Conservation (phyloP, 92 coral and sea anemone species). For the Plumapathes pennacea region DNA sequence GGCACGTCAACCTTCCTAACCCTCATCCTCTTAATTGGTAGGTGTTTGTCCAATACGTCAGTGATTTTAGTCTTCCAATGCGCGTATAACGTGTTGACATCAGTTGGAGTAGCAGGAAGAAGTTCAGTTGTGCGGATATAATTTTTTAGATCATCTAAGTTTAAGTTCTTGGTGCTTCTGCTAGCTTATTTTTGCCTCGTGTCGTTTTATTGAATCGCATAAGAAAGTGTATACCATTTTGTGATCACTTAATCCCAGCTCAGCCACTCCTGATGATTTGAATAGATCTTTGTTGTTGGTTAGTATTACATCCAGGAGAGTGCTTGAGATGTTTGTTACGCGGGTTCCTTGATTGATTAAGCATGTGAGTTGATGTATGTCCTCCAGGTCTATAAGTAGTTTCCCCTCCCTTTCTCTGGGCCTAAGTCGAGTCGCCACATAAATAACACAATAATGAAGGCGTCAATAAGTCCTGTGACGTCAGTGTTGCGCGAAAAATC, state of each 20-base stretch:
- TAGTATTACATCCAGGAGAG: constrained; percentile 17
- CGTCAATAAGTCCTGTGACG: too few species aligned
- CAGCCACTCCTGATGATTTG: constrained; percentile 14
- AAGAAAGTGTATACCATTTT: constrained; percentile 2
- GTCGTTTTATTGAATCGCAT: not conserved
- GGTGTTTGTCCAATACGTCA: too few species aligned
- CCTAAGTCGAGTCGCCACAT: too few species aligned
- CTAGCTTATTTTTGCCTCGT: constrained; percentile 6
- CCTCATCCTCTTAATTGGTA: too few species aligned
- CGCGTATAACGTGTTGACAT: too few species aligned
- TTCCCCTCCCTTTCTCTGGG: constrained; percentile 26
- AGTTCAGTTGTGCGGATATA: too few species aligned
- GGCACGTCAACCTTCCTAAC: constrained; percentile 29
- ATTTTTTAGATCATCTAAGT: not conserved
- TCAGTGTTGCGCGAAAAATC: too few species aligned
- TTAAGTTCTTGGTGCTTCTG: constrained; percentile 6
- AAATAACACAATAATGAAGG: too few species aligned
- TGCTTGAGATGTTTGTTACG: constrained; percentile 7
- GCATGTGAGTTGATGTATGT: constrained; percentile 12
- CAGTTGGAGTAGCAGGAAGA: too few species aligned
- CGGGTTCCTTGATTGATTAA: constrained; percentile 19
- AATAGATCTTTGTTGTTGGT: not conserved
- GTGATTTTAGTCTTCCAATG: too few species aligned
- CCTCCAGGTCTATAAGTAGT: constrained; percentile 27
- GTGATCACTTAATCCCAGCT: constrained; percentile 40